Base-by-base conservation (phyloP, 2,797 vertebrate species). In the Thamnophis elegans region DNA sequence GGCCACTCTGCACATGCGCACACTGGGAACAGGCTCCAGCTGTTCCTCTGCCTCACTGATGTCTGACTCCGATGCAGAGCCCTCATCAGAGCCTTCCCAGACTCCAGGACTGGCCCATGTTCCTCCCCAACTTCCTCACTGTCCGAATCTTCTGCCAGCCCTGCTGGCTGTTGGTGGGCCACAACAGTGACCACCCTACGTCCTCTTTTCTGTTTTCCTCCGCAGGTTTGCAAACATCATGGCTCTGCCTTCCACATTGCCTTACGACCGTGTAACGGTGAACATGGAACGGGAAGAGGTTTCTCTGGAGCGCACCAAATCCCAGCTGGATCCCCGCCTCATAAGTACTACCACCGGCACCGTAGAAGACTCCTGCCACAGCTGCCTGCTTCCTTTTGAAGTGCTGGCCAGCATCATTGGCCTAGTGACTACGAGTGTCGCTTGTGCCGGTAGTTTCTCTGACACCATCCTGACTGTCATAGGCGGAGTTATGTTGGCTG, bases 351-450 rank as follows among this genome's bases (percentile, higher is more conserved):
- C 93, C 9, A 96, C 95, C 0, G 95, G 95, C 3, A 94, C 94
- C 1, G 12, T 93, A 20, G 95, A 96, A 32, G 90, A 90, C 68
- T 96, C 95, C 1, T 96, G 94, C 26, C 92, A 86, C 25, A 93
- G 65, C 54, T 96, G 95, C 91, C 16, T 96, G 78, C 91, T 95
- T 65, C 94, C 94, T 20, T 94, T 95, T 12, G 94, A 94, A 55
- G 65, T 94, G 26, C 60, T 95, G 36, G 11, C 92, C 53, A 47
- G 93, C 47, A 25, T 96, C 42, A 94, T 94, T 42, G 95, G 95
- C 14, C 13, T 95, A 9, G 89, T 91, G 16, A 86, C 92, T 2
- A 85, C 65, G 60, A 47, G 90, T 2, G 82, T 96, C 3, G 94
- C 82, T 6, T 92, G 86, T 73, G 91, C 82, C 42, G 88, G 6